Percentiles rank a stretch among this genome's conserved stretches.
phyloP scores from a whole-genome alignment of 2,797 vertebrate species.

The Furcifer pardalis region DNA sequence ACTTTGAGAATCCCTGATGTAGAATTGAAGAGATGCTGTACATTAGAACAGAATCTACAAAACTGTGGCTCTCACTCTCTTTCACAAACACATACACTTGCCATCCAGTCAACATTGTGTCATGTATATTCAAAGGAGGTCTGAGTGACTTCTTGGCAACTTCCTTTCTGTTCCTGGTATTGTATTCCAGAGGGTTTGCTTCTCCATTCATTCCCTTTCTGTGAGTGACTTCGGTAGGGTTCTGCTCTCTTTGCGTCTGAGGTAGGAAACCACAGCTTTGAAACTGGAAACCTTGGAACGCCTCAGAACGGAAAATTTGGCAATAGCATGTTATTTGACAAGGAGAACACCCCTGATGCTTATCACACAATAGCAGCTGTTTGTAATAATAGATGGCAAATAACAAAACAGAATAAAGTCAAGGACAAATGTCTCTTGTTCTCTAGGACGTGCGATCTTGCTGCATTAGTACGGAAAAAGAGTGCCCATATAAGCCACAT shows the following conservation, averaged over 20 bases:
- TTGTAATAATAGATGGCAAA: conserved; percentile 58
- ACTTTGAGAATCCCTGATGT: too few species aligned
- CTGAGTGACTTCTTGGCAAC: neutral
- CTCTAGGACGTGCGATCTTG: conserved; percentile 48
- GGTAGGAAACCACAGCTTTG: neutral
- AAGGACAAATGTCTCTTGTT: conserved; percentile 61
- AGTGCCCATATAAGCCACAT: conserved; percentile 43
- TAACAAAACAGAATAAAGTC: conserved; percentile 40
- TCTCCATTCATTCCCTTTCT: neutral
- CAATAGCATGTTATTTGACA: conserved; percentile 49
- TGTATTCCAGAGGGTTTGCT: neutral
- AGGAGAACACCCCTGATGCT: conserved; percentile 59
- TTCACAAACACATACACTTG: too few species aligned
- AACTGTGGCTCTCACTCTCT: neutral
- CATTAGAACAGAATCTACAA: neutral
- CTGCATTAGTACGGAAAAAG: conserved; percentile 64
- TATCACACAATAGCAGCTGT: conserved; percentile 53
- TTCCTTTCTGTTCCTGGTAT: neutral
- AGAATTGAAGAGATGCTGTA: neutral
- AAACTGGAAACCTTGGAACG: conserved; percentile 31
- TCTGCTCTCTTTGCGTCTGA: neutral
- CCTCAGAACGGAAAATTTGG: conserved; percentile 42
- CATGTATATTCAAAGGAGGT: neutral
- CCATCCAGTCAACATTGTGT: too few species aligned
- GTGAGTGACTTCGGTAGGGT: neutral